Evolutionary conservation across 2,113 vertebrate genomes (phyloP), one percentile per base, ranked within the genome.

Genomic region (Daphoenositta chrysoptera): DNA sequence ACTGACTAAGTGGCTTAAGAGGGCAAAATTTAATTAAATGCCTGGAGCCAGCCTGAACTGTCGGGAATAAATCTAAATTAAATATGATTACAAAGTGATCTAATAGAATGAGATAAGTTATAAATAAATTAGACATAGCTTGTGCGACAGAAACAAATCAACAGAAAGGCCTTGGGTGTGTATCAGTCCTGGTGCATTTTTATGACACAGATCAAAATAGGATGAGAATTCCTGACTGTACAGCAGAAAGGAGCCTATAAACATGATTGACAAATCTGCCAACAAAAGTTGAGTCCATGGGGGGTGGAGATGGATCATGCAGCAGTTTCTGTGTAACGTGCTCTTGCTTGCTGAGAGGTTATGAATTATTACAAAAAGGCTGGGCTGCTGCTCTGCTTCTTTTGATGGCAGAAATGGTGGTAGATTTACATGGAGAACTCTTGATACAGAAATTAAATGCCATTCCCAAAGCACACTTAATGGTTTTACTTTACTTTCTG

Each of bases 11-110:
- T 96, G 95, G 92, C 90, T 97, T 96, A 94, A 94, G 89, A 96
- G 89, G 90, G 63, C 90, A 69, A 96, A 95, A 97, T 89, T 96
- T 98, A 97, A 98, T 98, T 96, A 97, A 97, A 90, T 92, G 95
- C 93, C 96, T 91, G 61, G 40, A 97, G 96, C 83, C 89, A 97
- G 42, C 89, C 93, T 96, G 94, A 96, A 80, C 96, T 94, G 95
- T 86, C 79, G 6, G n/a, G 89, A 90, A 94, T 98, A 97, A 97
- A 97, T 97, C 97, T 98, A 97, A 97, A 97, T 97, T 98, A 98
- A 96, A 96, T 90, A 94, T 95, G 90, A 97, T 97, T 96, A 95
- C 88, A 92, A 96, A 86, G 69, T 94, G 95, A 97, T 96, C 95
- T 91, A 88, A 97, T 97, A 97, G 93, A 96, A 97, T 97, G 96